Percentiles rank a stretch among this genome's conserved stretches.
Evolutionary conservation across 2,888 invertebrate genomes (phyloP).

Genomic region (Eupithecia exiguata): DNA sequence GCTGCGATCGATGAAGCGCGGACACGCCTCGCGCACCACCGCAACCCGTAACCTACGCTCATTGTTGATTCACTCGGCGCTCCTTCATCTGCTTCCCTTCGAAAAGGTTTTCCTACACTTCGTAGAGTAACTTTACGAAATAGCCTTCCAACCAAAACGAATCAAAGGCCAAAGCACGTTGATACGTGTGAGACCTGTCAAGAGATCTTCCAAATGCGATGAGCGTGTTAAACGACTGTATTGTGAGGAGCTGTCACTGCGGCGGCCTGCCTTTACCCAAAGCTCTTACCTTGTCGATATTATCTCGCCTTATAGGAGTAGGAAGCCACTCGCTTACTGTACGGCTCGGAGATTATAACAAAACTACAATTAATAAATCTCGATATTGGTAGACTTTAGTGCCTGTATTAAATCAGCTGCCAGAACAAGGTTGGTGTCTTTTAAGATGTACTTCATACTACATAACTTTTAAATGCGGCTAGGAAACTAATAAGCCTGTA

Average conservation of each 20-base stretch:
- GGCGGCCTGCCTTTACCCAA: constrained; percentile 69
- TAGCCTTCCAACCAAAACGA: constrained; percentile 50
- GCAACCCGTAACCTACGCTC: constrained; percentile 68
- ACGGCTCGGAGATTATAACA: constrained; percentile 55
- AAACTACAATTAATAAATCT: constrained; percentile 58
- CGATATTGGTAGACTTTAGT: constrained; percentile 55
- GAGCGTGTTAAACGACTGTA: constrained; percentile 81
- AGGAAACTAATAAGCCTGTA: background rate
- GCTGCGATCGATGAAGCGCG: constrained; percentile 84
- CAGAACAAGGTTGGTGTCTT: background rate
- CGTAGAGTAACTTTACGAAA: constrained; percentile 29
- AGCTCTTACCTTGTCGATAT: constrained; percentile 60
- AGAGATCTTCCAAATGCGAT: constrained; percentile 72
- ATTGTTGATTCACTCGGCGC: constrained; percentile 71
- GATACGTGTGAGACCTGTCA: constrained; percentile 71
- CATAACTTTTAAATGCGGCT: background rate
- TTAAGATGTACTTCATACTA: background rate
- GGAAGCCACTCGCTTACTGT: constrained; percentile 61
- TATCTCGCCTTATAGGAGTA: constrained; percentile 69
- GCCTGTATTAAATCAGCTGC: constrained; percentile 2
- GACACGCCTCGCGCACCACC: constrained; percentile 81
- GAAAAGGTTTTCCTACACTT: constrained; percentile 20
- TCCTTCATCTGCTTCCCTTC: constrained; percentile 47
- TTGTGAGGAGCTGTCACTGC: constrained; percentile 76
- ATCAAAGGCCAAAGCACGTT: constrained; percentile 49